Evolutionary conservation across 2,888 invertebrate genomes (phyloP), one percentile per base, ranked within the genome.

Genomic region (Actias luna): DNA sequence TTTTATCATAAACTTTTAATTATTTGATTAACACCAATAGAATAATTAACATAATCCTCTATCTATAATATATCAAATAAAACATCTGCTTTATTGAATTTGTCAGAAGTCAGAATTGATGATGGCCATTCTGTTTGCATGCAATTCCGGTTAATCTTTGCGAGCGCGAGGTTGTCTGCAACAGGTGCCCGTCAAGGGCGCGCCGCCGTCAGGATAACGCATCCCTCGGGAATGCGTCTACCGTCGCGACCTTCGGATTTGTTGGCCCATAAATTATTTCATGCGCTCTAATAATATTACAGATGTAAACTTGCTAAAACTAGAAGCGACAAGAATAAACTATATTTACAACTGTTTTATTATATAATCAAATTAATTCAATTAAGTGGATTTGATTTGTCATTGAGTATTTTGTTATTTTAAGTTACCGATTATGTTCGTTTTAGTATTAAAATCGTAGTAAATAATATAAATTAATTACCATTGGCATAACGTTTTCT

Each of bases 211-310:
- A 63, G 63, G 60, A 64, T 64, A 63, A 64, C 61, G 64, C 64
- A 64, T 65, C 67, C 65, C 67, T 42, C 57, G 72, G 69, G 73
- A 69, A 60, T 64, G 64, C 66, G 72, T 71, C 72, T 71, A 66
- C 72, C 65, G 52, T 57, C 61, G 55, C 70, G 77, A 75, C 80
- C 80, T 78, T 77, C 74, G 70, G 63, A 67, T 71, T 70, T 72
- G 72, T 72, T 71, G 71, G 67, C 55, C 67, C 64, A 60, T 65
- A 60, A 61, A 64, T 67, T 63, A 64, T 50, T 63, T 58, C 35
- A 63, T 62, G 63, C 62, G 27, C 46, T 50, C 36, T 62, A 18
- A 18, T 62, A 18, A 18, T 39, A 31, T n/a, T 58, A 46, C 46
- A 42, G 58, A 57, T 33, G 4, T 62, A 62, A 62, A 62, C 14